phyloP scores from a whole-genome alignment of 2,113 vertebrate genomes.

The Lamprotornis superbus region DNA sequence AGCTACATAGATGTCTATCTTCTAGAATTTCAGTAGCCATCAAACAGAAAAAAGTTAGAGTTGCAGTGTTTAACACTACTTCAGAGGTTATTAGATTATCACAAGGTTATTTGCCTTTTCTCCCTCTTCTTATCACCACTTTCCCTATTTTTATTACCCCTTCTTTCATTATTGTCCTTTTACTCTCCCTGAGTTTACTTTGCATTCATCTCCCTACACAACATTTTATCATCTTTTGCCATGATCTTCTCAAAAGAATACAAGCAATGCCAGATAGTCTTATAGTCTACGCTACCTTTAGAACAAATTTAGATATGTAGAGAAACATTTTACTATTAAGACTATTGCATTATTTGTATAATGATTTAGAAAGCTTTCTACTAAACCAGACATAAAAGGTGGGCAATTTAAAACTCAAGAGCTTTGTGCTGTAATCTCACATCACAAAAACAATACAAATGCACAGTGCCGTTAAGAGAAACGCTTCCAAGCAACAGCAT shows the following conservation, averaged over 20 bases:
- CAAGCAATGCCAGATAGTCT: neutral
- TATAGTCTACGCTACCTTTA: neutral
- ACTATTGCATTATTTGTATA: neutral
- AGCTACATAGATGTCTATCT: neutral
- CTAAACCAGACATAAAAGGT: neutral
- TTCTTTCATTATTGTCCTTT: neutral
- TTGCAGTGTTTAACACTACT: neutral
- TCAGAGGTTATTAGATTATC: neutral
- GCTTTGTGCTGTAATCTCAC: neutral
- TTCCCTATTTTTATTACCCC: neutral
- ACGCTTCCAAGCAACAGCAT: rapidly evolving
- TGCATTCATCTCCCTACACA: neutral
- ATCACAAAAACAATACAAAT: neutral
- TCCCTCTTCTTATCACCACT: neutral
- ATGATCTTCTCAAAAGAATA: neutral
- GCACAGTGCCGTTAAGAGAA: rapidly evolving
- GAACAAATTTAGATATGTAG: neutral
- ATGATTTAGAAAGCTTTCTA: neutral
- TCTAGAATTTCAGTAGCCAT: neutral
- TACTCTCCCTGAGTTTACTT: neutral
- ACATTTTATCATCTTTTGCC: neutral
- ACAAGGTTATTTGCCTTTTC: neutral
- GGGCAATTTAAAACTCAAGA: neutral
- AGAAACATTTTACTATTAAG: neutral
- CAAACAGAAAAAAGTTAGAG: neutral